phyloP scores from a whole-genome alignment of 37 sponge, comb jelly and placozoan species.

The Aplysina aerophoba region DNA sequence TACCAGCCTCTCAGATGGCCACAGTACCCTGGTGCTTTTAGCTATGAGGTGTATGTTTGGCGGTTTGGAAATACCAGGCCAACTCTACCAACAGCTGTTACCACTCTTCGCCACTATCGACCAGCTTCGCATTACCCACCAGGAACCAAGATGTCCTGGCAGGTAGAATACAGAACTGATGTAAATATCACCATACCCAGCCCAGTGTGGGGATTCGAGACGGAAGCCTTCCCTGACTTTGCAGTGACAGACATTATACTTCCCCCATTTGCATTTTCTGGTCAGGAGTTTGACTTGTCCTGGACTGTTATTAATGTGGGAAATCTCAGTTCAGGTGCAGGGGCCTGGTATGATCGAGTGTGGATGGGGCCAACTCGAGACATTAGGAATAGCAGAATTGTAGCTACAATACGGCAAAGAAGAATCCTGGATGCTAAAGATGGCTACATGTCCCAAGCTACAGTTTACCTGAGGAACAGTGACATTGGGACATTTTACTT shows the following conservation, averaged over 20 bases:
- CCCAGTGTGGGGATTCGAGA: constrained; percentile 45
- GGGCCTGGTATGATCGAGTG: constrained; percentile 4
- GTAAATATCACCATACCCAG: constrained; percentile 10
- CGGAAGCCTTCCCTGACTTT: constrained; percentile 28
- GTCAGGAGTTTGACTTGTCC: constrained; percentile 29
- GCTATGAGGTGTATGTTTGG: constrained; percentile 43
- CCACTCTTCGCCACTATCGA: background rate
- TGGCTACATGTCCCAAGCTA: constrained; percentile 18
- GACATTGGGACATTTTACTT: constrained; percentile 30
- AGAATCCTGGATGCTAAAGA: constrained; percentile 37
- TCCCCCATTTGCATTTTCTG: constrained; percentile 31
- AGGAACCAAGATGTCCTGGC: constrained; percentile 27
- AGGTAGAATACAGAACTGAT: constrained; percentile 9
- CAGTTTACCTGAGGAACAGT: background rate
- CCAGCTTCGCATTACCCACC: constrained; percentile 22
- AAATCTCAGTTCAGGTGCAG: constrained; percentile 3
- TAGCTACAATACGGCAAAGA: background rate
- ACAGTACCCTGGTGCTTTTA: constrained; percentile 33
- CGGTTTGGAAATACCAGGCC: constrained; percentile 19
- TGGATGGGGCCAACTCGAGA: background rate
- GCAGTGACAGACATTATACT: background rate
- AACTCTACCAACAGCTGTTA: constrained; percentile 12
- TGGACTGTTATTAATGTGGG: constrained; percentile 38
- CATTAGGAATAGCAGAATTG: background rate
- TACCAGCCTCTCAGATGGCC: constrained; percentile 34